Evolutionary conservation across 2,797 vertebrate genomes (phyloP).

Genomic region (Protonibea diacanthus): DNA sequence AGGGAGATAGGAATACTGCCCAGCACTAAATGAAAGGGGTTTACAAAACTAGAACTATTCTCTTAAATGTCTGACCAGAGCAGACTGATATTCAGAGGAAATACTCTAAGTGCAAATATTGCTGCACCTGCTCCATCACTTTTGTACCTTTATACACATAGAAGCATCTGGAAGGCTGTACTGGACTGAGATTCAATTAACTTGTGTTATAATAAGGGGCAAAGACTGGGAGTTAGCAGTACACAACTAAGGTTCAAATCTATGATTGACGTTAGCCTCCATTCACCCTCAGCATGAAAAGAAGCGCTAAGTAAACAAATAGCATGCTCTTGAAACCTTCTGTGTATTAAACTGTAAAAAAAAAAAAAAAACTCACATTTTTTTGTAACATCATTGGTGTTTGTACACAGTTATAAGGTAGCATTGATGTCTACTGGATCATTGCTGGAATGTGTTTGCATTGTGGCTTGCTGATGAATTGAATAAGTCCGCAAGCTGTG

Average conservation of each 20-base stretch:
- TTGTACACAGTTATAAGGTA: slow-evolving; percentile 55
- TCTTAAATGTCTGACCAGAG: slow-evolving; percentile 84
- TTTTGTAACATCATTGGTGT: slow-evolving; percentile 63
- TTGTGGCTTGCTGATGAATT: slow-evolving; percentile 79
- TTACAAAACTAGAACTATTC: slow-evolving; percentile 82
- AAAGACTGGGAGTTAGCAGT: slow-evolving; percentile 77
- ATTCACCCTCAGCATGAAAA: slow-evolving; percentile 82
- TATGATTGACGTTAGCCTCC: slow-evolving; percentile 82
- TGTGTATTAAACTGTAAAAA: slow-evolving; percentile 64
- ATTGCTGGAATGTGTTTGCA: slow-evolving; percentile 69
- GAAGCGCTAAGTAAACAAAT: slow-evolving; percentile 83
- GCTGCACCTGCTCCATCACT: slow-evolving; percentile 84
- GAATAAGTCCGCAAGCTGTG: slow-evolving; percentile 75
- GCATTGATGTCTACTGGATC: slow-evolving; percentile 53
- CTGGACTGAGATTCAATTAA: slow-evolving; percentile 88
- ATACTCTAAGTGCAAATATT: slow-evolving; percentile 83
- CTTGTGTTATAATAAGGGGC: slow-evolving; percentile 87
- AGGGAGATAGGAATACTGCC: slow-evolving; percentile 84
- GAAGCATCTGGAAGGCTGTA: slow-evolving; percentile 80
- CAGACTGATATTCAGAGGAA: slow-evolving; percentile 82
- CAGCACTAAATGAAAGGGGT: slow-evolving; percentile 81
- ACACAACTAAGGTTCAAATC: slow-evolving; percentile 80
- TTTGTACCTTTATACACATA: slow-evolving; percentile 78
- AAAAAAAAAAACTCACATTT: slow-evolving; percentile 19
- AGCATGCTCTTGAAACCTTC: slow-evolving; percentile 71